Conservation (phyloP, 2,797 vertebrate species). For the Heliangelus exortis region DNA sequence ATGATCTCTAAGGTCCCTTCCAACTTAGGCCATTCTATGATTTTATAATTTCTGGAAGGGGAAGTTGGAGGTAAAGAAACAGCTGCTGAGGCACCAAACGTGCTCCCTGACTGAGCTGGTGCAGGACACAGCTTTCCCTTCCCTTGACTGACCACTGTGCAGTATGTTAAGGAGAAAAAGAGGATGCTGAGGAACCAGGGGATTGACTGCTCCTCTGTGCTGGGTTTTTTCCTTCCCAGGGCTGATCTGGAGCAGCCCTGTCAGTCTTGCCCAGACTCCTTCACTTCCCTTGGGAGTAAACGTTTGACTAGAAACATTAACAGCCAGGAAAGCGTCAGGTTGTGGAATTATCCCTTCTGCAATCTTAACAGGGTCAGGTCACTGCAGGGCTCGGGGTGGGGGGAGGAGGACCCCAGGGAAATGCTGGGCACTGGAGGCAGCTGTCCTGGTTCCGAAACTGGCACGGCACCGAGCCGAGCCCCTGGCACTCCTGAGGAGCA, state of each 20-base stretch:
- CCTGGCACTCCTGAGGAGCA: accelerated
- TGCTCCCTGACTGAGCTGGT: background rate
- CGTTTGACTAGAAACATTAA: background rate
- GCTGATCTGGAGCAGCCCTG: background rate
- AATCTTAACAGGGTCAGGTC: slow-evolving; percentile 21
- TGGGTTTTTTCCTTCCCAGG: background rate
- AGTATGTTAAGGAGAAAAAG: background rate
- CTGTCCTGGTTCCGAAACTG: slow-evolving; percentile 22
- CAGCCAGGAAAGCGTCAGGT: background rate
- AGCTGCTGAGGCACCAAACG: accelerated
- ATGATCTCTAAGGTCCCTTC: no score
- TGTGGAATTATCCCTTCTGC: background rate
- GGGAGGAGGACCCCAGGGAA: background rate
- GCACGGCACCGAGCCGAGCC: background rate
- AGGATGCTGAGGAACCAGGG: background rate
- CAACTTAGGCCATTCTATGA: no score
- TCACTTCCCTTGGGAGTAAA: background rate
- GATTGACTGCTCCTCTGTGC: accelerated
- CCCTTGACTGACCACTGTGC: background rate
- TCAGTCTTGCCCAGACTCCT: background rate
- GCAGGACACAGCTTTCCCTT: background rate
- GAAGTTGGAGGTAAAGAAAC: background rate
- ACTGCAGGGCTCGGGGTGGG: background rate
- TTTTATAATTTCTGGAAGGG: background rate
- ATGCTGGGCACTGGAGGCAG: accelerated